Percentiles rank a stretch among this genome's conserved stretches.
These are phyloP conservation scores for Poeciliopsis prolifica DNA, from an alignment of 2,113 vertebrate genomes.

Conservation along the genomic window DNA sequence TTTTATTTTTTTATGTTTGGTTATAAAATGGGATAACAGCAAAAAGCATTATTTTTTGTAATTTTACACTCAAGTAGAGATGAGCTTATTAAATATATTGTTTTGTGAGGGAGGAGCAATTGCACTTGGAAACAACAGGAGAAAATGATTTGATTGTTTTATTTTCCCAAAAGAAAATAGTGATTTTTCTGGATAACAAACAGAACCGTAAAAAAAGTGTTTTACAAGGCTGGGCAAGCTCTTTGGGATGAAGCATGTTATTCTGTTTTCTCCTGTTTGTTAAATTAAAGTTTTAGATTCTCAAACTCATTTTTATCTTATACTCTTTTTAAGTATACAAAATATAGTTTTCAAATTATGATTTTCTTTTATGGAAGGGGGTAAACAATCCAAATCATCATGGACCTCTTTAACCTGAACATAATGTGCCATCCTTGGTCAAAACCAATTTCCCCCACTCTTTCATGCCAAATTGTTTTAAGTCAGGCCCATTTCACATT, in stretches of 20 bases:
- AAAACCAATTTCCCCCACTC: no score
- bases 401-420: no score
- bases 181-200: slow-evolving; percentile 10
- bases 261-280: background rate
- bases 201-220: no score
- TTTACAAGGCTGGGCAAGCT: no score
- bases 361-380: background rate
- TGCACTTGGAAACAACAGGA: slow-evolving; percentile 5
- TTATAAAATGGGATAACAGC: slow-evolving; percentile 8
- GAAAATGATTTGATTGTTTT: slow-evolving; percentile 4
- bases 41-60: slow-evolving; percentile 25
- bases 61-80: slow-evolving; percentile 42
- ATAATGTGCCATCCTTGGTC: no score
- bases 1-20: background rate
- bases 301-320: background rate
- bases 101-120: slow-evolving; percentile 4
- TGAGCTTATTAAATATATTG: slow-evolving; percentile 35
- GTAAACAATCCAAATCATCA: background rate
- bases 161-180: slow-evolving; percentile 1
- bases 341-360: background rate
- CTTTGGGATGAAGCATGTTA: no score
- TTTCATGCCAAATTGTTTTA: no score
- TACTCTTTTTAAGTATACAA: no score
- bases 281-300: background rate
- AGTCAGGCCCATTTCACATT: no score